Evolutionary conservation across 2,888 invertebrate species (phyloP).

Genomic region (Drosophila colorata): DNA sequence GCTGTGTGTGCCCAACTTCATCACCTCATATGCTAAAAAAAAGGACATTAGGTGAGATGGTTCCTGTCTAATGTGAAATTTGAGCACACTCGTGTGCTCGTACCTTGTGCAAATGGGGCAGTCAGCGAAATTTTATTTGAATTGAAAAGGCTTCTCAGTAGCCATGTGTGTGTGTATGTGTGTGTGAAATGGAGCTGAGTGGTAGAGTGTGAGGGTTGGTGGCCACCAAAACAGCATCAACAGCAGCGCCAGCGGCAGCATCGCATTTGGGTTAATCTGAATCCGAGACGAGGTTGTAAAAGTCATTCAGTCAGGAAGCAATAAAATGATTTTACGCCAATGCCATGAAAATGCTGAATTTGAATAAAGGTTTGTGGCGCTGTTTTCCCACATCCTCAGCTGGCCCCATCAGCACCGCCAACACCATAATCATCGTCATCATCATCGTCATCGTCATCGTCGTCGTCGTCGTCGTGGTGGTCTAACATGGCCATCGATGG

Average conservation of each 20-base stretch:
- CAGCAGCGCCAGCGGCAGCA: slow-evolving; percentile 35
- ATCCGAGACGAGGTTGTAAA: slow-evolving; percentile 74
- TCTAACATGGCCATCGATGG: slow-evolving; percentile 56
- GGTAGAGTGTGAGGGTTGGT: slow-evolving; percentile 4
- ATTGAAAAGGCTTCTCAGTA: slow-evolving; percentile 48
- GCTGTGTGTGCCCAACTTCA: not conserved
- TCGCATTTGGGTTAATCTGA: slow-evolving; percentile 74
- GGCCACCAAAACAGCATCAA: slow-evolving; percentile 39
- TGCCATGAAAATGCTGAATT: slow-evolving; percentile 80
- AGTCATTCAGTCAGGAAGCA: slow-evolving; percentile 79
- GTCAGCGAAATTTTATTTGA: slow-evolving; percentile 70
- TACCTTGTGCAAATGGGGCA: slow-evolving; percentile 54
- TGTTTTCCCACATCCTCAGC: slow-evolving; percentile 46
- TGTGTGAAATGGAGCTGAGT: slow-evolving; percentile 13
- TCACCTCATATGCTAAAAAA: not conserved
- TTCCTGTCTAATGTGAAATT: slow-evolving; percentile 37
- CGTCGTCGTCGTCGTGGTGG: slow-evolving; percentile 10
- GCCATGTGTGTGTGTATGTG: slow-evolving; percentile 9
- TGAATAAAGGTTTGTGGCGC: slow-evolving; percentile 74
- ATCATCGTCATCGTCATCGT: slow-evolving; percentile 19
- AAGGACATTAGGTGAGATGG: slow-evolving; percentile 29
- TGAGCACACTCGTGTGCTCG: slow-evolving; percentile 28
- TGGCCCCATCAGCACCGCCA: slow-evolving; percentile 17
- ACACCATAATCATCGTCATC: slow-evolving; percentile 6
- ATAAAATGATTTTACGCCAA: slow-evolving; percentile 80